Base-by-base conservation (phyloP, 1,140 invertebrate species). In the Dreissena rostriformis region DNA sequence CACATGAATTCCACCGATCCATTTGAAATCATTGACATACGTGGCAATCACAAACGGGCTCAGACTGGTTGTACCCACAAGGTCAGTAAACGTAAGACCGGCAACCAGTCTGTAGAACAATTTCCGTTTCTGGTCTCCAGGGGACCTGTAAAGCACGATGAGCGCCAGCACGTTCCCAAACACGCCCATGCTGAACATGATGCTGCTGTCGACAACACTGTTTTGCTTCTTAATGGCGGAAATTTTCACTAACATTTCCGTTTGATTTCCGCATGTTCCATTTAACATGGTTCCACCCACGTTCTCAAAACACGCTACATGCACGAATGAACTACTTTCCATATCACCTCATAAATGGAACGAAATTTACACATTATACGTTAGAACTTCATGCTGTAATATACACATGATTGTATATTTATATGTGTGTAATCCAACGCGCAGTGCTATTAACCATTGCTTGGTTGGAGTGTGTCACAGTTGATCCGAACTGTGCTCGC, bases 21-120 rank as follows among this genome's bases (percentile, higher is more conserved):
- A 89, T 68, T 85, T 79, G 63, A 87, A 87, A 53, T 88, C 70
- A 78, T 90, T 91, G 12, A 86, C 78, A 79, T 92, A 91, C 0
- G 90, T 88, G 12, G 87, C 86, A 61, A 92, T 91, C 6, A 91
- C 91, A 12, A 92, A 88, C 0, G 91, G 91, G 15, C 90, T 90
- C 4, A 87, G 87, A 22, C 89, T 74, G 28, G 78, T 81, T 11
- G 87, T 91, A 17, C 91, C 90, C 4, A 91, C 28, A n/a, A 92
- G 85, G 80, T 92, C 91, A 5, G 90, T 91, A 0, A 91, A 61
- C 14, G 88, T 89, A 22, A 92, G 81, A 52, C 90, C 90, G 0
- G 90, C 90, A 49, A 91, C 90, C 17, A 92, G 83, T 68, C 90
- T 86, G 70, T 92, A 92, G 70, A 92, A 92, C 52, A 90, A 79